phyloP scores from a whole-genome alignment of 2,888 invertebrate genomes.

The Lamproptera curius region DNA sequence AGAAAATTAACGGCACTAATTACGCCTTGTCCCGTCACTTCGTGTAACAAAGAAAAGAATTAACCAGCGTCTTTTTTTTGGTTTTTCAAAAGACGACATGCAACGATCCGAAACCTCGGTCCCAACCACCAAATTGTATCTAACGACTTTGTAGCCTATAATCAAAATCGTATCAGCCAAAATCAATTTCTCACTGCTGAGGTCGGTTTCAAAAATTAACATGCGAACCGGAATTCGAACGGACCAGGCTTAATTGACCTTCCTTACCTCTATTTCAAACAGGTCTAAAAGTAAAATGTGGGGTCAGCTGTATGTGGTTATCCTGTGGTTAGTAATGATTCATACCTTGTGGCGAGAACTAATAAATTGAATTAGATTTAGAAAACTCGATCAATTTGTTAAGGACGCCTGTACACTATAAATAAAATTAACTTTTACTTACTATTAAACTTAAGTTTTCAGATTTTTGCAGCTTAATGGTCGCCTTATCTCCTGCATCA shows the following conservation, averaged over 20 bases:
- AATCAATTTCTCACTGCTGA: constrained; percentile 72
- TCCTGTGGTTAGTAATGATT: constrained; percentile 56
- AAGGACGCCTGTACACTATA: constrained; percentile 25
- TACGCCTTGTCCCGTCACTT: too few species aligned
- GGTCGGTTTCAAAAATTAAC: constrained; percentile 71
- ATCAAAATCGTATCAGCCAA: constrained; percentile 72
- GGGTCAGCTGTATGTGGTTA: constrained; percentile 34
- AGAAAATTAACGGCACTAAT: too few species aligned
- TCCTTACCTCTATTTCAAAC: too few species aligned
- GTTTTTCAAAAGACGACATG: too few species aligned
- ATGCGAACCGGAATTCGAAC: constrained; percentile 46
- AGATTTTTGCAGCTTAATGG: too few species aligned
- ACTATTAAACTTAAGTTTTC: too few species aligned
- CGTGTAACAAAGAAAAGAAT: too few species aligned
- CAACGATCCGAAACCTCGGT: constrained; percentile 18
- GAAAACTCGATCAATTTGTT: constrained; percentile 45
- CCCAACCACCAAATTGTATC: constrained; percentile 60
- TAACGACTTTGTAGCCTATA: constrained; percentile 64
- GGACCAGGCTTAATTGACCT: constrained; percentile 37
- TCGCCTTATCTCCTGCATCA: too few species aligned
- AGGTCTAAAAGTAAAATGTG: too few species aligned
- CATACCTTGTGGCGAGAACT: constrained; percentile 40
- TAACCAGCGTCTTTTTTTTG: too few species aligned
- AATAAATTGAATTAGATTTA: constrained; percentile 71
- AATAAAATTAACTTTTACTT: too few species aligned